Conservation (phyloP, 2,797 vertebrate genomes). For the Muscicapa striata region DNA sequence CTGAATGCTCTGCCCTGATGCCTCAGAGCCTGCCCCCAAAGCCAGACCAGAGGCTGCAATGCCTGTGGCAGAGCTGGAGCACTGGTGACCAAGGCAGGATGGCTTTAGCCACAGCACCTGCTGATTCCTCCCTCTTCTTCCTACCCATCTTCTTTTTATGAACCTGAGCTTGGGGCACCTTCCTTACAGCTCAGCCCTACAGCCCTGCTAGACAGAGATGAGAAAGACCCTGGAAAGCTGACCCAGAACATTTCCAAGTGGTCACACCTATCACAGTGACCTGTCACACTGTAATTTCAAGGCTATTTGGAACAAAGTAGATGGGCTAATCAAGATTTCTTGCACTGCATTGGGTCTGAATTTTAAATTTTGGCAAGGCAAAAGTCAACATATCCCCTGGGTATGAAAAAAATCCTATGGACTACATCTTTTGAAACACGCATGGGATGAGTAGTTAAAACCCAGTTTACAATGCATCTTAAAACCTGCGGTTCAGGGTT, state of each 20-base stretch:
- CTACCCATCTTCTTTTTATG: neutral
- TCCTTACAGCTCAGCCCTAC: neutral
- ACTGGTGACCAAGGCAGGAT: fast-evolving
- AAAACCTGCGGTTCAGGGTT: neutral
- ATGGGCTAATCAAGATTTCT: neutral
- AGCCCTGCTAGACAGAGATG: neutral
- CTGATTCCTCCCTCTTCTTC: neutral
- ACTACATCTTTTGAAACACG: neutral
- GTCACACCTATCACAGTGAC: neutral
- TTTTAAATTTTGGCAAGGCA: neutral
- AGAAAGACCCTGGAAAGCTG: neutral
- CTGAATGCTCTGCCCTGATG: fast-evolving
- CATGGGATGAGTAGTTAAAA: neutral
- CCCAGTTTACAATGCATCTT: neutral
- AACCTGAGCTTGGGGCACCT: neutral
- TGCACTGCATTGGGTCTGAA: neutral
- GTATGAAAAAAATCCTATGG: neutral
- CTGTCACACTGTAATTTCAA: neutral
- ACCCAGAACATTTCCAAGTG: neutral
- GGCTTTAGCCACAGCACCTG: neutral
- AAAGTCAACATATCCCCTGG: neutral
- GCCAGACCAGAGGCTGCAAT: neutral
- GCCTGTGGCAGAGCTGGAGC: neutral
- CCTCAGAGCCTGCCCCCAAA: neutral
- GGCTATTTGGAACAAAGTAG: neutral